Evolutionary conservation across 2,888 invertebrate genomes (phyloP).

Genomic region (Dicycla oo): DNA sequence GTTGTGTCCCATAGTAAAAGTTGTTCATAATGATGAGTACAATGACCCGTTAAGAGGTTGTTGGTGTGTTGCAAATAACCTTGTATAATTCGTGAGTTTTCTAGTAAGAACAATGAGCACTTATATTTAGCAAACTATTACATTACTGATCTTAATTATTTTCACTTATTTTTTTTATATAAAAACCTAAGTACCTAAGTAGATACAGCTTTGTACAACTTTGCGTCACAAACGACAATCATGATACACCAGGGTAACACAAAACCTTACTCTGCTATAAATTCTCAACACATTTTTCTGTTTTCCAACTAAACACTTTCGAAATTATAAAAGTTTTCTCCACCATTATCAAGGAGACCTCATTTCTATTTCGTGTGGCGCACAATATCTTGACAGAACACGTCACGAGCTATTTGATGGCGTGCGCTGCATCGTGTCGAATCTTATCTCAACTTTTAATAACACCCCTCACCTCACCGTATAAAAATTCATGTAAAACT

Average conservation of each 20-base stretch:
- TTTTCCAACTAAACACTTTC: constrained; percentile 30
- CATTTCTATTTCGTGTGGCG: constrained; percentile 60
- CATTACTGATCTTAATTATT: not conserved
- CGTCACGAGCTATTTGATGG: constrained; percentile 73
- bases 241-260: not conserved
- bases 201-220: not conserved
- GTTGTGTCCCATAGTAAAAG: too few species aligned
- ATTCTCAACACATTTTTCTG: not conserved
- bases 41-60: too few species aligned
- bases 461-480: constrained; percentile 74
- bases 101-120: constrained; percentile 5
- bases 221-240: constrained; percentile 13
- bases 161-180: not conserved
- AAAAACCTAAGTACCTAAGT: not conserved
- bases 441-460: constrained; percentile 85
- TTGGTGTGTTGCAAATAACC: too few species aligned
- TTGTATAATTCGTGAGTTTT: too few species aligned
- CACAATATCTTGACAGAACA: constrained; percentile 71
- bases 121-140: not conserved
- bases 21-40: too few species aligned
- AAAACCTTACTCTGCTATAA: too few species aligned
- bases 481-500: constrained; percentile 80
- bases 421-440: constrained; percentile 79
- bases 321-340: constrained; percentile 38
- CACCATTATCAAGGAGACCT: constrained; percentile 55